Conservation (phyloP, 2,888 invertebrate species). For the Cantharis nigra region DNA sequence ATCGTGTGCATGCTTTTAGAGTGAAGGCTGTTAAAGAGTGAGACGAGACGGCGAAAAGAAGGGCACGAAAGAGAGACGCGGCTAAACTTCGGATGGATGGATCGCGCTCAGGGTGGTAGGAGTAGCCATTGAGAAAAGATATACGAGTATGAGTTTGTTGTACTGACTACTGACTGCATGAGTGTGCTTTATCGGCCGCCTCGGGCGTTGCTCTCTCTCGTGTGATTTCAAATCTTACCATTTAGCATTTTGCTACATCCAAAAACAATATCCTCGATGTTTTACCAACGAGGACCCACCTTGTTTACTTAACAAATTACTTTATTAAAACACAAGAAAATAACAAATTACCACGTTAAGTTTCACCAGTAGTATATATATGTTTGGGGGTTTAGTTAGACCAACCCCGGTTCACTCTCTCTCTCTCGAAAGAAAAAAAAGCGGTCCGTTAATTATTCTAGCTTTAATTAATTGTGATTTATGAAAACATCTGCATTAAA, state of each 20-base stretch:
- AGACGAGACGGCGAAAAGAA: conserved; percentile 35
- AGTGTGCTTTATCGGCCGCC: conserved; percentile 48
- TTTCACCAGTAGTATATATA: too few relatives aligned
- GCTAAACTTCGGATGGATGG: conserved; percentile 46
- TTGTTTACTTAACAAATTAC: background rate
- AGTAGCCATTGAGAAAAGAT: conserved; percentile 58
- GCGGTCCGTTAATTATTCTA: background rate
- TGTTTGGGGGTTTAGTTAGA: background rate
- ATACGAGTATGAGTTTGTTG: conserved; percentile 61
- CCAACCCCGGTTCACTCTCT: background rate
- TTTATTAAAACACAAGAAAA: background rate
- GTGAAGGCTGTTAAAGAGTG: conserved; percentile 60
- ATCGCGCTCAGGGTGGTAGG: conserved; percentile 47
- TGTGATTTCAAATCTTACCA: conserved; percentile 13
- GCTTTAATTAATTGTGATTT: background rate
- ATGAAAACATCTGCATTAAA: background rate
- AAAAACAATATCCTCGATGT: background rate
- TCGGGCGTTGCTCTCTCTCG: conserved; percentile 40
- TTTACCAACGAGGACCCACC: background rate
- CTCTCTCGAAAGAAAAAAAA: background rate
- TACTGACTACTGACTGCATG: conserved; percentile 51
- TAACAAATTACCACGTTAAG: background rate
- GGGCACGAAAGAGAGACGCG: conserved; percentile 36
- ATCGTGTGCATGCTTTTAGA: conserved; percentile 66
- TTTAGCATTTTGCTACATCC: background rate